Conservation (phyloP, 2,888 invertebrate species). For the Acleris literana region DNA sequence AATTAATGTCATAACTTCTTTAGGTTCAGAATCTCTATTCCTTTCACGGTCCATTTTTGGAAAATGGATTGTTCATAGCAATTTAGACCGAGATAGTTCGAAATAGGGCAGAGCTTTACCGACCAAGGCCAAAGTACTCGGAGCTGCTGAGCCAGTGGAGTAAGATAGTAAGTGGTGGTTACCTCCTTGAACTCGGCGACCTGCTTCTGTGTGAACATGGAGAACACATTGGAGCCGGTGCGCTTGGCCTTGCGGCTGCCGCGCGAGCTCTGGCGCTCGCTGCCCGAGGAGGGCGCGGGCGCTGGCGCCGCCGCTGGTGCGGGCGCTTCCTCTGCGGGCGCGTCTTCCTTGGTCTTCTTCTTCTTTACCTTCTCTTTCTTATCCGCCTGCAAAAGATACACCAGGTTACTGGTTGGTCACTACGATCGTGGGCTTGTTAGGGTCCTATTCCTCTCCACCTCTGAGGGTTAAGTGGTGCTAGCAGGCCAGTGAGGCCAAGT, state of each 20-base stretch:
- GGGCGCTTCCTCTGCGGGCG: constrained; percentile 86
- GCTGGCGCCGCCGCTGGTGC: constrained; percentile 85
- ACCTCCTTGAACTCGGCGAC: constrained; percentile 98
- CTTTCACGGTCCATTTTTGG: too few species aligned
- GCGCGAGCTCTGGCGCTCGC: constrained; percentile 89
- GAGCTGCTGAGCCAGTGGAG: background rate
- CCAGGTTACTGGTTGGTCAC: constrained; percentile 2
- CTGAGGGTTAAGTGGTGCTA: too few species aligned
- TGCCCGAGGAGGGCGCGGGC: constrained; percentile 84
- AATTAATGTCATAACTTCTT: too few species aligned
- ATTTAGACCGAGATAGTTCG: too few species aligned
- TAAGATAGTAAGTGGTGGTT: constrained; percentile 46
- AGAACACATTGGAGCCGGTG: constrained; percentile 97
- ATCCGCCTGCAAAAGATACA: constrained; percentile 87
- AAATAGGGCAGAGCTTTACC: too few species aligned
- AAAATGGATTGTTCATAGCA: too few species aligned
- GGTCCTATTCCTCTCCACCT: too few species aligned
- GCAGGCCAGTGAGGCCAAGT: too few species aligned
- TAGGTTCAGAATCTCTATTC: too few species aligned
- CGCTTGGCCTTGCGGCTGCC: constrained; percentile 93
- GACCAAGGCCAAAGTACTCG: background rate
- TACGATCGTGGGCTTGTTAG: background rate
- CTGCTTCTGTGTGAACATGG: constrained; percentile 98
- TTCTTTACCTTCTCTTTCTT: constrained; percentile 97
- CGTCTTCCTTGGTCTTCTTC: constrained; percentile 88